Base-by-base conservation (phyloP, 2,113 vertebrate genomes). In the Albula glossodonta region DNA sequence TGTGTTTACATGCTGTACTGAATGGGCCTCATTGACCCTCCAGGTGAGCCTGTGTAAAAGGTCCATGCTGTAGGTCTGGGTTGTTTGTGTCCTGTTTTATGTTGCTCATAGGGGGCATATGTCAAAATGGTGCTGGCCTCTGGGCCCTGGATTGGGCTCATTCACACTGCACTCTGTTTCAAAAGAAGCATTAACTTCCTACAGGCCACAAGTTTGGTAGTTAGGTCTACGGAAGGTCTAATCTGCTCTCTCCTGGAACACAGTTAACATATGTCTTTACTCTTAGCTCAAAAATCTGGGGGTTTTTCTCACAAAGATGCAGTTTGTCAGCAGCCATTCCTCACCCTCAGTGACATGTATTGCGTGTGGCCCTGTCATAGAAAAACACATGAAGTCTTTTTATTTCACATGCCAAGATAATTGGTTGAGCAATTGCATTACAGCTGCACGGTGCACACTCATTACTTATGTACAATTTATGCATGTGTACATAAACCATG, bases 71-170 rank as follows among this genome's bases (percentile, higher is more conserved):
- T 22, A 22, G 82, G 57, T 48, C 81, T 50, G 31, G 6, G 53
- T 79, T 51, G 56, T n/a, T 60, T 80, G 41, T 63, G 53, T 25
- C 82, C 84, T 80, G 78, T 53, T 80, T 49, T 85, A 53, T 85
- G 78, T 80, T 48, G 25, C 25, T 50, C 78, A 56, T 60, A 60
- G 11, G 56, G 11, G 56, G 13, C 11, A 12, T 3, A 60, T 15
- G 11, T 12, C 56, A 60, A 15, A 56, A 70, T 22, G 19, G 19
- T 8, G 19, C 63, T 4, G 8, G 63, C 22, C 63, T 3, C 63
- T 70, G 8, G 13, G 63, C 4, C 19, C n/a, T 70, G 63, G 17
- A 70, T 17, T 19, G 63, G n/a, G 63, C 63, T 70, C 63, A n/a
- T 70, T 70, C 63, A 6, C 19, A n/a, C 22, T 7, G 4, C 22